These are phyloP conservation scores for Caenorhabditis elegans DNA, from an alignment of 1,140 invertebrate species.

Conservation along the genomic window DNA sequence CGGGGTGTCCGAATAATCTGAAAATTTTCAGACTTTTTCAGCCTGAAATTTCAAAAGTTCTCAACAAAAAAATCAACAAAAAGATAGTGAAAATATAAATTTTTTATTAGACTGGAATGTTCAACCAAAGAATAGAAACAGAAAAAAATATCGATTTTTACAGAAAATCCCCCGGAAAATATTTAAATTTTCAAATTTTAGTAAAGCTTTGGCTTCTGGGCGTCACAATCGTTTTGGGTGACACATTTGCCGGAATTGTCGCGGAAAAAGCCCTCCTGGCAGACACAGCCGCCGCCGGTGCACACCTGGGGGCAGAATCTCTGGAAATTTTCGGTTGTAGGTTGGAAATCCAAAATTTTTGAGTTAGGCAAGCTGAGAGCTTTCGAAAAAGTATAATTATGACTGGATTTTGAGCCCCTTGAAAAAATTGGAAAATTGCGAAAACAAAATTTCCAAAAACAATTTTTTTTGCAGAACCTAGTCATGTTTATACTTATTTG, in stretches of 20 bases:
- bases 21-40: not conserved
- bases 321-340: no score
- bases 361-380: no score
- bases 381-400: no score
- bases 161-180: not conserved
- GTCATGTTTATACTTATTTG: no score
- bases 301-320: not conserved
- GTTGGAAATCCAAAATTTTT: not conserved
- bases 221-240: not conserved
- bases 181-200: not conserved
- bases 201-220: no score
- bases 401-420: no score
- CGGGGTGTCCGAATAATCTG: not conserved
- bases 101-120: not conserved
- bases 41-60: not conserved
- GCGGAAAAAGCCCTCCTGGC: not conserved
- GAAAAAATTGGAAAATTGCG: no score
- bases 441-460: no score
- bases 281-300: not conserved
- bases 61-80: not conserved
- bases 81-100: not conserved
- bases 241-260: not conserved
- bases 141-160: not conserved
- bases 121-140: no score
- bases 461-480: no score